A percentile compares a stretch with the other conserved stretches of the same genome.
Evolutionary conservation across 2,113 vertebrate species (phyloP).

Genomic region (Coturnix japonica): DNA sequence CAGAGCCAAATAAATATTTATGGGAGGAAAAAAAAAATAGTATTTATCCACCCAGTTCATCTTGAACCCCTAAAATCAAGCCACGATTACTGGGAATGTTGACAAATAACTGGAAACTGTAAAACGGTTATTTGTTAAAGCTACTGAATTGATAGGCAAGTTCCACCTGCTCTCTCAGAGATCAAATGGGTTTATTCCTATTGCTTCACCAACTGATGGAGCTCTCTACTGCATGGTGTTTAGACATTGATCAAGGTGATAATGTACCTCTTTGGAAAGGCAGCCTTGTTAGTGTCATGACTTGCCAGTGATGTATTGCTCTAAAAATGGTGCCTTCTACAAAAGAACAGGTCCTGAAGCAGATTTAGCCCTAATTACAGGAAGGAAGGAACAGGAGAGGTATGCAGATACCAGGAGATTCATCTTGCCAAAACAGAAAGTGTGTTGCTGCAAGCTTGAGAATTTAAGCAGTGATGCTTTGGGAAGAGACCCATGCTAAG

Average conservation of each 20-base stretch:
- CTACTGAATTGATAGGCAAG: background rate
- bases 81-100: background rate
- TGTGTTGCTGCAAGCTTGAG: constrained; percentile 26
- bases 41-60: background rate
- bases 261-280: background rate
- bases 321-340: constrained; percentile 67
- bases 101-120: background rate
- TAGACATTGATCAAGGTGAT: constrained; percentile 44
- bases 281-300: constrained; percentile 66
- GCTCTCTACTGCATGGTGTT: background rate
- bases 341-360: constrained; percentile 72
- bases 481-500: constrained; percentile 17
- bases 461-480: constrained; percentile 46
- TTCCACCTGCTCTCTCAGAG: background rate
- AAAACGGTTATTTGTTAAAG: background rate
- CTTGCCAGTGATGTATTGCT: constrained; percentile 75
- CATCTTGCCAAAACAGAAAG: constrained; percentile 64
- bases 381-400: constrained; percentile 49
- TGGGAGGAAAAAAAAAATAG: background rate
- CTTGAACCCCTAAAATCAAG: background rate
- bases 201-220: constrained; percentile 50
- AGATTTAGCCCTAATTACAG: constrained; percentile 77
- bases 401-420: constrained; percentile 67
- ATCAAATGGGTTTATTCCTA: background rate
- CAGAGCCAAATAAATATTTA: background rate